These are phyloP conservation scores for Dorcus parallelipipedus DNA, from an alignment of 2,888 invertebrate genomes.

Conservation along the genomic window DNA sequence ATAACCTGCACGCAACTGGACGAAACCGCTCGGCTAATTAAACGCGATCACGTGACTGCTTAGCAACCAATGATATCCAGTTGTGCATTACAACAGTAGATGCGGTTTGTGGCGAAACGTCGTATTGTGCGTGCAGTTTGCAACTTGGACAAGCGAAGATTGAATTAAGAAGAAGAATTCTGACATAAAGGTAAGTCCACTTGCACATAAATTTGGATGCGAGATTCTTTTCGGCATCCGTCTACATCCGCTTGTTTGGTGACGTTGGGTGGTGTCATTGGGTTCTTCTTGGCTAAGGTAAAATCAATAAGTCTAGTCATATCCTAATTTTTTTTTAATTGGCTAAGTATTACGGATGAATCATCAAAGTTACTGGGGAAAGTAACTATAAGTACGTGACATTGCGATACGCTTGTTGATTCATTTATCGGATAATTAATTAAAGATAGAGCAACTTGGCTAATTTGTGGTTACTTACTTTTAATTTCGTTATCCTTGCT, in stretches of 20 bases:
- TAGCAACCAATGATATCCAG: conserved; percentile 34
- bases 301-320: conserved; percentile 17
- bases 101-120: conserved; percentile 26
- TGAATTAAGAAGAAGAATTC: neutral
- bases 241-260: neutral
- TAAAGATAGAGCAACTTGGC: no score
- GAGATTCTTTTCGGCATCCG: neutral
- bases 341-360: neutral
- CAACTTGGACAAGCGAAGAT: neutral
- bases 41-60: conserved; percentile 33
- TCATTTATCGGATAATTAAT: no score
- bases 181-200: neutral
- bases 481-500: no score
- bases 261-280: conserved; percentile 12
- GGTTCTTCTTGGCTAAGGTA: conserved; percentile 13
- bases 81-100: conserved; percentile 38
- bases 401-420: neutral
- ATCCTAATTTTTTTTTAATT: neutral
- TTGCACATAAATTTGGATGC: neutral
- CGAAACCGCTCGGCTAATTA: conserved; percentile 7
- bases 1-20: conserved; percentile 12
- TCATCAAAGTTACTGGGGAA: neutral
- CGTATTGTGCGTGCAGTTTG: conserved; percentile 19
- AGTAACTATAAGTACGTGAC: neutral
- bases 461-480: no score